Evolutionary conservation across 2,888 invertebrate genomes (phyloP).

Genomic region (Apoda limacodes): DNA sequence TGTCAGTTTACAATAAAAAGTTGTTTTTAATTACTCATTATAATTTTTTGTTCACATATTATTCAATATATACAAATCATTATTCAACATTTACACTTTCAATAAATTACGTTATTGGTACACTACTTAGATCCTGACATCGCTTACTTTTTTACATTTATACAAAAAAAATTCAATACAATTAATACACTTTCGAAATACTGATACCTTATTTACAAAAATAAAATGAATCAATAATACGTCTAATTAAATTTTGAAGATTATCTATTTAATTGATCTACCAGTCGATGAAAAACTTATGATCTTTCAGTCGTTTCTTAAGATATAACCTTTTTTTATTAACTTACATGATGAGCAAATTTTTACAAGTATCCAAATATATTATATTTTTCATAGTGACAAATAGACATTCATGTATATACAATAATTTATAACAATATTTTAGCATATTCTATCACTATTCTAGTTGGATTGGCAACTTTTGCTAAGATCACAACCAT

Average conservation of each 20-base stretch:
- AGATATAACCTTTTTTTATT: too few species aligned
- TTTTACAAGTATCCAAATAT: conserved; percentile 67
- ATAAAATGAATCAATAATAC: too few species aligned
- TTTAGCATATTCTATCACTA: conserved; percentile 26
- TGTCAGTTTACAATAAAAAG: conserved; percentile 60
- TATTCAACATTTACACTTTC: conserved; percentile 60
- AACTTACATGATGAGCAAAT: conserved; percentile 63
- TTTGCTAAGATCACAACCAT: conserved; percentile 66
- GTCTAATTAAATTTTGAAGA: too few species aligned
- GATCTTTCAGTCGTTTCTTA: conserved; percentile 57
- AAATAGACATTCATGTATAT: conserved; percentile 53
- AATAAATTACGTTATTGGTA: conserved; percentile 49
- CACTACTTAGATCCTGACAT: conserved; percentile 39
- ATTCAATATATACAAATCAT: conserved; percentile 68
- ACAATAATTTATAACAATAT: conserved; percentile 24
- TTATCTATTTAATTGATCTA: conserved; percentile 52
- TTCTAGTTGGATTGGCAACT: conserved; percentile 61
- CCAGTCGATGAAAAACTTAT: conserved; percentile 60
- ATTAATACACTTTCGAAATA: too few species aligned
- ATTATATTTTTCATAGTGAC: conserved; percentile 37
- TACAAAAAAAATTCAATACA: conserved; percentile 48
- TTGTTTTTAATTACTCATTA: conserved; percentile 62
- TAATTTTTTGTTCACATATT: conserved; percentile 57
- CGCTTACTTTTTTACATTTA: conserved; percentile 42
- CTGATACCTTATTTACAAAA: too few species aligned